phyloP scores from a whole-genome alignment of 2,888 invertebrate species.

The Deilephila elpenor region DNA sequence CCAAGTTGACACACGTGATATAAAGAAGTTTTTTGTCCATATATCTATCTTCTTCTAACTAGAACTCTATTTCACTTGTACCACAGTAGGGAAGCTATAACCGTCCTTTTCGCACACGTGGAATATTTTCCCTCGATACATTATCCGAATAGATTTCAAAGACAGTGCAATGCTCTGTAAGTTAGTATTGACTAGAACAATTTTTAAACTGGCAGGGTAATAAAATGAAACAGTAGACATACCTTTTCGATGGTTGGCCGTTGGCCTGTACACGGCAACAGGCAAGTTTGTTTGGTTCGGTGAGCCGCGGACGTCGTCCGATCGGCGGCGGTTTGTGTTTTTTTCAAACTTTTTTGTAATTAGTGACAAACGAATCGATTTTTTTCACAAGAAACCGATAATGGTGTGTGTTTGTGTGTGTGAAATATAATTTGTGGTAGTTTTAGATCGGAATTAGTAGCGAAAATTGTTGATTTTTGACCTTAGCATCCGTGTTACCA shows the following conservation, averaged over 20 bases:
- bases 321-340: conserved; percentile 61
- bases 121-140: conserved; percentile 56
- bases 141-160: conserved; percentile 55
- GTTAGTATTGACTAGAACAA: conserved; percentile 15
- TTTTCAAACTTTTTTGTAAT: conserved; percentile 67
- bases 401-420: conserved; percentile 66
- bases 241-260: conserved; percentile 48
- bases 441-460: conserved; percentile 59
- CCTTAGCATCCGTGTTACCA: conserved; percentile 46
- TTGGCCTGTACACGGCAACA: conserved; percentile 47
- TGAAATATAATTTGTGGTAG: conserved; percentile 45
- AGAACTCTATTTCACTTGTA: conserved; percentile 29
- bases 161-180: conserved; percentile 38
- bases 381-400: conserved; percentile 52
- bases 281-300: conserved; percentile 74
- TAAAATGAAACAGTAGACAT: conserved; percentile 63
- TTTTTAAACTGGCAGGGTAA: conserved; percentile 62
- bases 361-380: conserved; percentile 62
- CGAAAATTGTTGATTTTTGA: conserved; percentile 40
- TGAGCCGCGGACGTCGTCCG: conserved; percentile 69
- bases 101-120: conserved; percentile 55
- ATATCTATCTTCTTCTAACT: conserved; percentile 51
- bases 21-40: conserved; percentile 45
- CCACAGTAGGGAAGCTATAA: conserved; percentile 38
- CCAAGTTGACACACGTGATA: conserved; percentile 60